Evolutionary conservation across 2,888 invertebrate genomes (phyloP).

Genomic region (Dicyrtomina minuta): DNA sequence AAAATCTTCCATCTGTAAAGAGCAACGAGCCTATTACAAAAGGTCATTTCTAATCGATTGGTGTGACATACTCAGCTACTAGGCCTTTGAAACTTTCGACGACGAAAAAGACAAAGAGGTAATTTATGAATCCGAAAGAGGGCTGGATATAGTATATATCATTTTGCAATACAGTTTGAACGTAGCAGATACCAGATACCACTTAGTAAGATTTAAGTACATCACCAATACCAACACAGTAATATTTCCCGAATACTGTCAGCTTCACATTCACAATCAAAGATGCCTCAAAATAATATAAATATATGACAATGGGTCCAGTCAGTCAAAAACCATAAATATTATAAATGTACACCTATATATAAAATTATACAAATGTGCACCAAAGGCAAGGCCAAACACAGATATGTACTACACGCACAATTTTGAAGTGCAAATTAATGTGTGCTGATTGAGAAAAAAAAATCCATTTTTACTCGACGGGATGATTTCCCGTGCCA

Average conservation of each 20-base stretch:
- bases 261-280: no score
- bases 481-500: slow-evolving; percentile 50
- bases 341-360: neutral
- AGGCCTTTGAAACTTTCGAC: no score
- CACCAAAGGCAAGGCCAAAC: neutral
- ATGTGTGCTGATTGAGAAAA: slow-evolving; percentile 3
- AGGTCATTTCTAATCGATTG: slow-evolving; percentile 33
- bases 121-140: neutral
- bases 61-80: slow-evolving; percentile 8
- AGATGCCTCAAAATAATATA: no score
- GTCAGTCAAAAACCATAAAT: neutral
- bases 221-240: no score
- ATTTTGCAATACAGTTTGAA: neutral
- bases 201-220: neutral
- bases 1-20: slow-evolving; percentile 4
- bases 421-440: slow-evolving; percentile 15
- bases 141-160: neutral
- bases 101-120: no score
- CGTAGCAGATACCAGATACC: neutral
- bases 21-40: slow-evolving; percentile 23
- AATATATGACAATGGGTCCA: neutral
- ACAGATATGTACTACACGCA: neutral
- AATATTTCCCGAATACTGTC: no score
- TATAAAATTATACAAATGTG: neutral
- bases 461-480: slow-evolving; percentile 43